phyloP scores from a whole-genome alignment of 2,113 vertebrate genomes.

The Chrysemys picta region DNA sequence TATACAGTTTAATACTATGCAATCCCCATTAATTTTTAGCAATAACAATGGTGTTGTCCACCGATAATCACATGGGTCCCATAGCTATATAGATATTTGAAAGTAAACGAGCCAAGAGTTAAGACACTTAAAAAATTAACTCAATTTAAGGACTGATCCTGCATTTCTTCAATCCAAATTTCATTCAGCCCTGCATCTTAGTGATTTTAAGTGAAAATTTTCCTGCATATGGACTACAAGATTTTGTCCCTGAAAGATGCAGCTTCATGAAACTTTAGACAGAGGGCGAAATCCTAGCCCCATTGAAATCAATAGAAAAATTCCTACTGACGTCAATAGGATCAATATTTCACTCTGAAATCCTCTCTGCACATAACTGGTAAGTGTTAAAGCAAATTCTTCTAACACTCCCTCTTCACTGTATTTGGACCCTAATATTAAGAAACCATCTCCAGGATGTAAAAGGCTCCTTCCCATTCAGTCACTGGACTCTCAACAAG shows the following conservation, averaged over 20 bases:
- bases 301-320: too few relatives aligned
- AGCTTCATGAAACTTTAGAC: conserved; percentile 17
- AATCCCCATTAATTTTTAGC: conserved; percentile 45
- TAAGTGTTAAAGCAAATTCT: conserved; percentile 13
- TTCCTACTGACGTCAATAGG: not conserved
- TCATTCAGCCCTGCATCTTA: not conserved
- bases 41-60: conserved; percentile 49
- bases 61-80: conserved; percentile 1
- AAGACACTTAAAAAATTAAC: not conserved
- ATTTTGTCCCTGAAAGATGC: conserved; percentile 5
- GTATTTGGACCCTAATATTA: not conserved
- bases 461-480: conserved; percentile 25
- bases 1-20: conserved; percentile 60
- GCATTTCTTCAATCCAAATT: conserved; percentile 11
- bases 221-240: not conserved
- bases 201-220: not conserved
- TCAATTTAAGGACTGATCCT: not conserved
- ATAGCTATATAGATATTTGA: not conserved
- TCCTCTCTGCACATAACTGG: not conserved
- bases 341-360: not conserved
- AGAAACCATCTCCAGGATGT: not conserved
- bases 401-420: not conserved
- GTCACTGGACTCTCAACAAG: conserved; percentile 8
- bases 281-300: not conserved
- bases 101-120: not conserved